Evolutionary conservation across 2,797 vertebrate species (phyloP).

Genomic region (Crax fasciolata): DNA sequence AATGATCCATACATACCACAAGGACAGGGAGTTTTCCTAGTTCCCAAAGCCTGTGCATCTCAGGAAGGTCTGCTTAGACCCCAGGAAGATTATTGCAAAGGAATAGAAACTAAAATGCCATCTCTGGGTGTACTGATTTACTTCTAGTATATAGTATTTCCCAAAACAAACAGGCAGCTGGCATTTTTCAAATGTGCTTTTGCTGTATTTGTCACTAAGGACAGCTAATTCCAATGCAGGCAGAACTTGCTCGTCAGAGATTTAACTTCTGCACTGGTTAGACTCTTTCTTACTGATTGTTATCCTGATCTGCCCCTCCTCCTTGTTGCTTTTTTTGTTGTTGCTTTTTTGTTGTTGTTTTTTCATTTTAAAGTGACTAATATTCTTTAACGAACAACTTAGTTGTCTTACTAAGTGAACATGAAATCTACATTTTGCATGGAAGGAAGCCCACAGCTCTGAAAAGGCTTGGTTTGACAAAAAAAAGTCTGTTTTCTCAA

Average conservation of each 20-base stretch:
- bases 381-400: neutral
- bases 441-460: neutral
- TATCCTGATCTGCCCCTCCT: neutral
- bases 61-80: neutral
- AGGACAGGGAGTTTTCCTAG: neutral
- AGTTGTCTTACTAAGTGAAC: neutral
- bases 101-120: neutral
- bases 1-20: neutral
- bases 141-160: neutral
- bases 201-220: neutral
- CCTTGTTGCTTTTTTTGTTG: no score
- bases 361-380: neutral
- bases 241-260: neutral
- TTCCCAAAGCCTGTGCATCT: neutral
- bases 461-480: conserved; percentile 28
- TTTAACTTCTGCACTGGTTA: neutral
- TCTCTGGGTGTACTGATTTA: neutral
- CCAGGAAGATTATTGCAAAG: neutral
- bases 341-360: neutral
- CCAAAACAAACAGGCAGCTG: neutral
- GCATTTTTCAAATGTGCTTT: neutral
- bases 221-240: neutral
- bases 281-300: neutral
- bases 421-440: neutral
- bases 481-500: conserved; percentile 31